Evolutionary conservation across 2,888 invertebrate genomes (phyloP).

Genomic region (Leucoma salicis): DNA sequence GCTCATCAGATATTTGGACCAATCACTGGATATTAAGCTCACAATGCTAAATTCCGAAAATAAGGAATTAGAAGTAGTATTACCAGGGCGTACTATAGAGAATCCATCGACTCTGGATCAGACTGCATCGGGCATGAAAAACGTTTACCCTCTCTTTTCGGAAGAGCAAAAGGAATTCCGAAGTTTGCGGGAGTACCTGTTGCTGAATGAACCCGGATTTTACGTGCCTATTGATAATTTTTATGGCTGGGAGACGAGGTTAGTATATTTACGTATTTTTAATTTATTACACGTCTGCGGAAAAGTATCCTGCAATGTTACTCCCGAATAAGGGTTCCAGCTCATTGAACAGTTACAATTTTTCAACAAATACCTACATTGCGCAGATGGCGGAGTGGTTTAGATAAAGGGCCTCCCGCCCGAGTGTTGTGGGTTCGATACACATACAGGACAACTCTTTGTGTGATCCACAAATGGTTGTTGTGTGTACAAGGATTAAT

Average conservation of each 20-base stretch:
- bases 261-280: constrained; percentile 6
- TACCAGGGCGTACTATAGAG: constrained; percentile 42
- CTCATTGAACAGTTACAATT: too few species aligned
- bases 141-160: constrained; percentile 35
- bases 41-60: constrained; percentile 27
- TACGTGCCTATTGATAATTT: constrained; percentile 65
- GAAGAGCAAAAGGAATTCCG: constrained; percentile 24
- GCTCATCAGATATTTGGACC: constrained; percentile 33
- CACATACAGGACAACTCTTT: too few species aligned
- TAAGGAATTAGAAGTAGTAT: constrained; percentile 27
- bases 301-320: too few species aligned
- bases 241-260: constrained; percentile 68
- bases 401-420: too few species aligned
- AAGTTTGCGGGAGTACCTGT: constrained; percentile 52
- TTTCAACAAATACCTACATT: too few species aligned
- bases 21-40: constrained; percentile 53
- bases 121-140: constrained; percentile 10
- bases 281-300: too few species aligned
- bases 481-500: too few species aligned
- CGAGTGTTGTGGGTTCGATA: too few species aligned
- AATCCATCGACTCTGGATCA: background rate
- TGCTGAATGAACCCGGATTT: constrained; percentile 57
- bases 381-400: too few species aligned
- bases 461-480: too few species aligned
- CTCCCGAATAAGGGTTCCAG: too few species aligned